Evolutionary conservation across 2,797 vertebrate genomes (phyloP).

Genomic region (Urocyon cinereoargenteus): DNA sequence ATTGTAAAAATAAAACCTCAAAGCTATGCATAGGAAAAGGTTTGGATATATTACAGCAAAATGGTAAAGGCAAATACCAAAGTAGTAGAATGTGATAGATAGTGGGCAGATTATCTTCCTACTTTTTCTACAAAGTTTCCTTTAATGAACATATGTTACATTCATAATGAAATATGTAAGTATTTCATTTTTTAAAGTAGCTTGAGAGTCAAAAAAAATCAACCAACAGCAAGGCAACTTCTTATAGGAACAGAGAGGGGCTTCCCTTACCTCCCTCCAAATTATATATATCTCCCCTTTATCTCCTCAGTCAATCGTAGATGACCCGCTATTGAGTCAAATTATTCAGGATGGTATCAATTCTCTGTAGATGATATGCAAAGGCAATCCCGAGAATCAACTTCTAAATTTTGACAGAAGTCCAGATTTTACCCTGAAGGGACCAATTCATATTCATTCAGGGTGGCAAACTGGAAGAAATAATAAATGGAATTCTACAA

Average conservation of each 20-base stretch:
- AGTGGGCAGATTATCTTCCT: background rate
- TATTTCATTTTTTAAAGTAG: background rate
- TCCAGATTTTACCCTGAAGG: slow-evolving; percentile 36
- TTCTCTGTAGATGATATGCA: background rate
- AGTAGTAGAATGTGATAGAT: background rate
- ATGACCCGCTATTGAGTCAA: background rate
- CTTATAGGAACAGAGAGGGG: background rate
- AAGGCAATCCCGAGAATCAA: background rate
- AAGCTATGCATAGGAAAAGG: background rate
- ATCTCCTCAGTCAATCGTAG: background rate
- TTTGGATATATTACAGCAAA: background rate
- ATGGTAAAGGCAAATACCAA: background rate
- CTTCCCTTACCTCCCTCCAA: background rate
- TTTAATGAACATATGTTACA: background rate
- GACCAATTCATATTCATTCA: background rate
- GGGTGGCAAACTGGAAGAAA: background rate
- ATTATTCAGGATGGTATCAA: background rate
- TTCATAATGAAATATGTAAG: background rate
- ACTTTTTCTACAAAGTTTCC: background rate
- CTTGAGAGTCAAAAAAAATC: background rate
- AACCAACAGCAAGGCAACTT: background rate
- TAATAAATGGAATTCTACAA: background rate
- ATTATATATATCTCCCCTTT: background rate
- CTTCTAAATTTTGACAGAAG: slow-evolving; percentile 31
- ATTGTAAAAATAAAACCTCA: slow-evolving; percentile 17